Conservation (phyloP, 2,797 vertebrate species). For the Sebastes alutus region DNA sequence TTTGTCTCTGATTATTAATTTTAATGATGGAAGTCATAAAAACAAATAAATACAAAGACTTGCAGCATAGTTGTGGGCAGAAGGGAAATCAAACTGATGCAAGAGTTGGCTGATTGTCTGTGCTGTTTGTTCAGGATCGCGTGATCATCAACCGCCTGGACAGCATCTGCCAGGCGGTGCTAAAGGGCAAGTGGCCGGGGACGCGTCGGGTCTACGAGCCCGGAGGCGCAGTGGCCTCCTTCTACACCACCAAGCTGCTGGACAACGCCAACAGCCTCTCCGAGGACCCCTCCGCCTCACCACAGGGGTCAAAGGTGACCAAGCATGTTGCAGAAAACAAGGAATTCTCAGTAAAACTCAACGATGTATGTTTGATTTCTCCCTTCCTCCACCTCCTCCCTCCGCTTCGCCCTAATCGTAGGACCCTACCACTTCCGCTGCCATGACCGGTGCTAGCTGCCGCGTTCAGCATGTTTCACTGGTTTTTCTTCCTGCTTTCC, state of each 20-base stretch:
- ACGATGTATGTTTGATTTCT: conserved; percentile 99
- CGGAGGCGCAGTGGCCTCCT: conserved; percentile 91
- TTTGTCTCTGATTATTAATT: not conserved
- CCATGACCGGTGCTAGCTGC: conserved; percentile 71
- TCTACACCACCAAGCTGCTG: conserved; percentile 98
- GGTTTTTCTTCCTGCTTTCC: conserved; percentile 76
- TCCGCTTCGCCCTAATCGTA: conserved; percentile 71
- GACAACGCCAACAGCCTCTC: conserved; percentile 88
- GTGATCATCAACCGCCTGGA: conserved; percentile 99
- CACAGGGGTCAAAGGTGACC: conserved; percentile 99
- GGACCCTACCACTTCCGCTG: conserved; percentile 71
- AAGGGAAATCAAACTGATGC: not conserved
- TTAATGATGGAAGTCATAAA: not conserved
- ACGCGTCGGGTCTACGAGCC: conserved; percentile 90
- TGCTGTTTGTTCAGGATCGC: conserved; percentile 86
- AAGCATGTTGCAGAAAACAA: conserved; percentile 99
- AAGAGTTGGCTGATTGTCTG: not conserved
- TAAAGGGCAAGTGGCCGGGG: conserved; percentile 97
- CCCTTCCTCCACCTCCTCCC: conserved; percentile 77
- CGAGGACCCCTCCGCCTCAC: conserved; percentile 91
- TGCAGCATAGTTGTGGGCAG: not conserved
- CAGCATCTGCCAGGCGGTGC: conserved; percentile 97
- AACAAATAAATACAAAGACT: not conserved
- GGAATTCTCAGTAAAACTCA: conserved; percentile 99
- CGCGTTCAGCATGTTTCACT: conserved; percentile 77